Evolutionary conservation across 2,113 vertebrate species (phyloP), one percentile per base, ranked within the genome.

Genomic region (Myiagra hebetior): DNA sequence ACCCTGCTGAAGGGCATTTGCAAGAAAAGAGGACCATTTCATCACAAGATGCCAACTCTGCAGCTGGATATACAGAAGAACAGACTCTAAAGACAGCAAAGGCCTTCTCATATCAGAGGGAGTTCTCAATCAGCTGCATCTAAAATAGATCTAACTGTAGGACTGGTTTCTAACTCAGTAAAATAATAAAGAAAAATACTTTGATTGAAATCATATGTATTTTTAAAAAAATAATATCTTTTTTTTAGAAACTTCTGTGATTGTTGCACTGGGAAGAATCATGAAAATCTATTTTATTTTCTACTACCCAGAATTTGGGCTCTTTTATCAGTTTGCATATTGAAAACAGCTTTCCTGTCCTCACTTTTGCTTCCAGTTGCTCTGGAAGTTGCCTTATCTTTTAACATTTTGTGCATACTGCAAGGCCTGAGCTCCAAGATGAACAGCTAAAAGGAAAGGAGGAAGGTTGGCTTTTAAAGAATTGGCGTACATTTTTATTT

Each of bases 241-340:
- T 16, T 62, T 79, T 85, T 56, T 30, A 60, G 55, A 84, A 79
- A 64, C 18, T 63, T 79, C 16, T 22, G 16, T 39, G 57, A 68
- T 72, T 7, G 13, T 47, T 50, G 52, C 49, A 44, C 49, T 56
- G n/a, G 53, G 22, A 82, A 62, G 49, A 85, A 69, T 26, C 1
- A 37, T 23, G 70, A 79, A 95, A 95, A 87, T 72, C 53, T 82
- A 33, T 73, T 95, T 89, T 82, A 64, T 80, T 95, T 94, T 87
- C 65, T 62, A 1, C 57, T 93, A 41, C 83, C 35, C 7, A 42
- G 78, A 68, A 53, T 69, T 73, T 79, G 74, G 60, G 37, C 30
- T 75, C 53, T 87, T 95, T 70, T 78, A 89, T 89, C 95, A 87
- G 84, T 46, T 22, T 87, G 81, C 80, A 63, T 89, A 91, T 50